Percentiles rank a stretch among this genome's conserved stretches.
phyloP scores from a whole-genome alignment of 2,888 invertebrate genomes.

The Habroteleia sp. region DNA sequence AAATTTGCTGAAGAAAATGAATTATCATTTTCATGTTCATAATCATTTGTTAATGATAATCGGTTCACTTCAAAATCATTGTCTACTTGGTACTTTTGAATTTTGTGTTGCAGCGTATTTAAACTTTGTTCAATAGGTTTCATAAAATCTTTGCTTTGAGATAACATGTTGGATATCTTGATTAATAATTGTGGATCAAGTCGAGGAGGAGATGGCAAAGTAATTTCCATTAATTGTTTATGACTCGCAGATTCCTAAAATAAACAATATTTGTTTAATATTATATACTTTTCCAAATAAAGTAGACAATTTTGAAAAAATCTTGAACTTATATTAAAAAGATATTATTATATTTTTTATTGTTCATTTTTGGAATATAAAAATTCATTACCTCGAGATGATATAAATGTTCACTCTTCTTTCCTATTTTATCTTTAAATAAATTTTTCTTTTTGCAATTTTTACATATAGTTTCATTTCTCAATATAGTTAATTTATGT shows the following conservation, averaged over 20 bases:
- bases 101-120: conserved; percentile 40
- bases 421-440: conserved; percentile 14
- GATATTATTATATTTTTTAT: no score
- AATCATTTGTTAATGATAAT: conserved; percentile 35
- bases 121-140: conserved; percentile 55
- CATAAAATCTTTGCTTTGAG: conserved; percentile 50
- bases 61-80: conserved; percentile 27
- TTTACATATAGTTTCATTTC: conserved; percentile 35
- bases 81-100: conserved; percentile 44
- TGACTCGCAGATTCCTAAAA: conserved; percentile 9
- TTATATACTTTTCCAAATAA: no score
- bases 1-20: conserved; percentile 41
- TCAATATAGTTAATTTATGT: conserved; percentile 34
- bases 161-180: conserved; percentile 49
- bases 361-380: no score
- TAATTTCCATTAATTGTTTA: conserved; percentile 15
- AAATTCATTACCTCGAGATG: conserved; percentile 19
- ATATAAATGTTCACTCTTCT: conserved; percentile 3
- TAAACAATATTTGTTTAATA: not conserved
- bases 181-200: conserved; percentile 50
- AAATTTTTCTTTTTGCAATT: conserved; percentile 36
- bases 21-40: conserved; percentile 44
- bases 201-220: conserved; percentile 54
- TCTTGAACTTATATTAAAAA: no score
- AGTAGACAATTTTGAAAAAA: no score